Evolutionary conservation across 2,113 vertebrate genomes (phyloP), one percentile per base, ranked within the genome.

Genomic region (Proterorhinus semilunaris): DNA sequence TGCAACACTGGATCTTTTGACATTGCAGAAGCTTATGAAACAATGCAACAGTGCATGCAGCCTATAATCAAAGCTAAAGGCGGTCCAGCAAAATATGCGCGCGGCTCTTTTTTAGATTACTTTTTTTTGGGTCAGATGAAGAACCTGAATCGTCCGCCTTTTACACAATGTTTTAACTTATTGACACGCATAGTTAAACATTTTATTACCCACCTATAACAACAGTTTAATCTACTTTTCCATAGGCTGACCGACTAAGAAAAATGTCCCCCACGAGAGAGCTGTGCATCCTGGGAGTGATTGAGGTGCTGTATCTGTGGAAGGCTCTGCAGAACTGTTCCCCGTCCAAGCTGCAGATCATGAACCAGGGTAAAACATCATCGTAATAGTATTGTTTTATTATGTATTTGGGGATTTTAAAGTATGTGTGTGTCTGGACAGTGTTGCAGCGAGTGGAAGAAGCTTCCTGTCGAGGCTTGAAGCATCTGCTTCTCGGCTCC

Each of bases 241-340:
- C 76, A 0, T 89, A 99, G 98, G 96, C 96, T 61, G 98, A 99
- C 53, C 88, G 93, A 66, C 92, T 98, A 82, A 94, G 95, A 80
- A 99, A 99, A 69, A 91, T 93, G 58, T 86, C 87, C 0, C 95
- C 96, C 0, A 94, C 92, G 75, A 93, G 91, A 89, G 95, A 93
- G 53, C 93, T 99, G 9, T 99, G 97, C 76, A 93, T 98, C 80
- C 88, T 99, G 55, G 97, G 96, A 0, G 95, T 95, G 51, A 94
- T 99, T 1, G 98, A 99, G 86, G 96, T 99, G 42, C 69, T 99
- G 6, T 99, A 99, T 86, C 89, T 99, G 68, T 99, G 98, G 98
- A 99, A 98, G 86, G 98, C 98, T 7, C 94, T 99, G 61, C 95
- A 92, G 15, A 99, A 99, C 90, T 99, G 96, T 76, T 98, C 96